These are phyloP conservation scores for Pandemis corylana DNA, from an alignment of 2,888 invertebrate species.

Conservation along the genomic window DNA sequence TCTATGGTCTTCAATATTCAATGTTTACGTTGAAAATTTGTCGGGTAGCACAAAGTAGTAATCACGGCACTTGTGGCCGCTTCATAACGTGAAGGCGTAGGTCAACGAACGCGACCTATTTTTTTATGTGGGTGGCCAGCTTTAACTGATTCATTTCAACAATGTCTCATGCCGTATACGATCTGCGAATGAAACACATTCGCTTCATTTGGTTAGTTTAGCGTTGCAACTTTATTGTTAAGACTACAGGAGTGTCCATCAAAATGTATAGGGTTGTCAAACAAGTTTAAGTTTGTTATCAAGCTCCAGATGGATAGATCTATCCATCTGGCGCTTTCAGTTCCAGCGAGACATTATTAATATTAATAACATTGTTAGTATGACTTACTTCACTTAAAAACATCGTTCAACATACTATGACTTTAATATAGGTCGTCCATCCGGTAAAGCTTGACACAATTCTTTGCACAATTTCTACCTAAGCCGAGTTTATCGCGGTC, in stretches of 20 bases:
- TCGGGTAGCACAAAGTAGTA: slow-evolving; percentile 32
- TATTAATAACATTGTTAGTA: not conserved
- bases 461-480: slow-evolving; percentile 29
- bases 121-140: slow-evolving; percentile 65
- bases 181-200: slow-evolving; percentile 25
- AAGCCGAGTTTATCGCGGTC: slow-evolving; percentile 44
- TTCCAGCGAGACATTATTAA: not conserved
- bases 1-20: slow-evolving; percentile 57
- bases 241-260: slow-evolving; percentile 12
- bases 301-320: not conserved
- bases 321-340: not conserved
- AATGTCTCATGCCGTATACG: slow-evolving; percentile 57
- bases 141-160: slow-evolving; percentile 69
- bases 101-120: slow-evolving; percentile 77
- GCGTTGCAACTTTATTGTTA: slow-evolving; percentile 14
- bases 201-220: slow-evolving; percentile 28
- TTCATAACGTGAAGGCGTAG: slow-evolving; percentile 57
- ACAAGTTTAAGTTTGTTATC: slow-evolving; percentile 1
- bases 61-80: slow-evolving; percentile 35
- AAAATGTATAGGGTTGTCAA: slow-evolving; percentile 14
- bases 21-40: slow-evolving; percentile 56
- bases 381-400: too few species aligned
- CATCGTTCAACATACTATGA: not conserved
- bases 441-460: slow-evolving; percentile 52
- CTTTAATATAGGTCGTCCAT: slow-evolving; percentile 10